phyloP scores from a whole-genome alignment of 2,113 vertebrate genomes.

The Oryzias javanicus region DNA sequence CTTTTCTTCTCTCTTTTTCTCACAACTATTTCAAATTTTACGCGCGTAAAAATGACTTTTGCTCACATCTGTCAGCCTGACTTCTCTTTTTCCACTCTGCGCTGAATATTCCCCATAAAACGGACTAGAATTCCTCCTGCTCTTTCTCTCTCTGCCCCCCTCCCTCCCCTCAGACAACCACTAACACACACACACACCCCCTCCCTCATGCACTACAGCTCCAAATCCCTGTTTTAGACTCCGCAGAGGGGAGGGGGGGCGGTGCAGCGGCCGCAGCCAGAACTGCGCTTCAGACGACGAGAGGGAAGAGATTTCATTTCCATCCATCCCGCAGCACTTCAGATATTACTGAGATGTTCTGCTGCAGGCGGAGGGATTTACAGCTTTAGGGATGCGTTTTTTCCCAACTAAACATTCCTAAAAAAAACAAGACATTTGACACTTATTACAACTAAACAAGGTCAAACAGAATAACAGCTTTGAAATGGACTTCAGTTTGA shows the following conservation, averaged over 20 bases:
- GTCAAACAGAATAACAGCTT: too few species aligned
- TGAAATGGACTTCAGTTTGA: too few species aligned
- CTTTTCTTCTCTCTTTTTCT: conserved; percentile 11
- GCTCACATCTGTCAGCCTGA: conserved; percentile 25
- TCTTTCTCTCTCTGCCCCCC: conserved; percentile 20
- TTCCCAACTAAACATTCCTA: too few species aligned
- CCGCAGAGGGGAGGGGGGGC: conserved; percentile 22
- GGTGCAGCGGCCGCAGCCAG: conserved; percentile 28
- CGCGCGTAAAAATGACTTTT: conserved; percentile 37
- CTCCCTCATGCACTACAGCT: conserved; percentile 14
- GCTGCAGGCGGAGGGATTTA: too few species aligned
- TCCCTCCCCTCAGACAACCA: conserved; percentile 41
- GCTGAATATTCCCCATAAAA: conserved; percentile 53
- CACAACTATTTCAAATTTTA: conserved; percentile 18
- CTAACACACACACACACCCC: conserved; percentile 25
- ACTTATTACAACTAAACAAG: too few species aligned
- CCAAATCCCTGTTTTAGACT: conserved; percentile 40
- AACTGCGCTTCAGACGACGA: conserved; percentile 24
- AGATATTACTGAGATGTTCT: not conserved
- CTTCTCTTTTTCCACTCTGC: conserved; percentile 43
- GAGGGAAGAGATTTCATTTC: not conserved
- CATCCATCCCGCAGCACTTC: not conserved
- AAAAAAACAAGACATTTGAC: too few species aligned
- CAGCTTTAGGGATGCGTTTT: not conserved
- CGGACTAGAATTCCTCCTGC: conserved; percentile 40